phyloP scores from a whole-genome alignment of 2,888 invertebrate genomes.

The Congeria kusceri region DNA sequence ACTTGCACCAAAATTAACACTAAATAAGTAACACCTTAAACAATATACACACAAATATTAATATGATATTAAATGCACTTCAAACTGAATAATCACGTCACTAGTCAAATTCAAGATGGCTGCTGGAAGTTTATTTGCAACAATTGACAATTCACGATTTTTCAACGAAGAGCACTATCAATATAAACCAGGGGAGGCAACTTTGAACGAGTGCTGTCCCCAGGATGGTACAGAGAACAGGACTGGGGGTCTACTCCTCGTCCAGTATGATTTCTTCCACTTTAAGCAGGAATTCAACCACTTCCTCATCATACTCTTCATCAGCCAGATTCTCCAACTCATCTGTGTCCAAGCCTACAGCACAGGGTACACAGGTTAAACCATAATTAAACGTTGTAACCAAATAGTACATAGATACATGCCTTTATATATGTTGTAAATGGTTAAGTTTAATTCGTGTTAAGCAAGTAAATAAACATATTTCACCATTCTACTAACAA shows the following conservation, averaged over 20 bases:
- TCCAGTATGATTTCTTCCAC: conserved; percentile 90
- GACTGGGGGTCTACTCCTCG: conserved; percentile 74
- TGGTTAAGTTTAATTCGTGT: no score
- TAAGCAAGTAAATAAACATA: no score
- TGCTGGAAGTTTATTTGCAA: conserved; percentile 10
- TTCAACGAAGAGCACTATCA: background rate
- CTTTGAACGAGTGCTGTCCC: background rate
- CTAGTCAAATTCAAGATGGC: conserved; percentile 69
- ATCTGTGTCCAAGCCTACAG: conserved; percentile 95
- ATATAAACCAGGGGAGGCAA: conserved; percentile 6
- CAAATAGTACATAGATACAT: no score
- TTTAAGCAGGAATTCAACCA: conserved; percentile 98
- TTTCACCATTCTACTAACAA: no score
- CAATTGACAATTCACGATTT: background rate
- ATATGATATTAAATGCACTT: background rate
- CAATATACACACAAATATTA: background rate
- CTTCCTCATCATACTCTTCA: conserved; percentile 96
- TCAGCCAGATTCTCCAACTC: conserved; percentile 91
- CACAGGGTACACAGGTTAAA: no score
- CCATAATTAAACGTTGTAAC: no score
- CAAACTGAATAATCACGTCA: background rate
- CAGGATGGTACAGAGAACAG: background rate
- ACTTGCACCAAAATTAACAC: no score
- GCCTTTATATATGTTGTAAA: no score
- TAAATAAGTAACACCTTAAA: no score